Percentiles rank a stretch among this genome's conserved stretches.
Conservation (phyloP, 2,888 invertebrate species). For the Tortricodes alternella region DNA sequence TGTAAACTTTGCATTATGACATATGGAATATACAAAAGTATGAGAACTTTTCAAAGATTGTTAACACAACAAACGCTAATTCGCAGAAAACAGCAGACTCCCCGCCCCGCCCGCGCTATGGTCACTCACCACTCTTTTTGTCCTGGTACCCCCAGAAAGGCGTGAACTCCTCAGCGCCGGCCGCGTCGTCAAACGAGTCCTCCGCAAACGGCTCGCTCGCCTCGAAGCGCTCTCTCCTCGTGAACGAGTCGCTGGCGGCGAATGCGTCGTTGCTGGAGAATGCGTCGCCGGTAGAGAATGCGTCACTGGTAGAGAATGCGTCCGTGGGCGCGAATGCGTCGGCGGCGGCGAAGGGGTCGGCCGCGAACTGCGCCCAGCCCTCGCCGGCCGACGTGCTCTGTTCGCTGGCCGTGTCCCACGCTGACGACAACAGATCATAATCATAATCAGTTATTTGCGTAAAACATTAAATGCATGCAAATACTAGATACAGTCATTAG, state of each 20-base stretch:
- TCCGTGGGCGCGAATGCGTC: conserved; percentile 36
- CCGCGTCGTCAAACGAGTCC: conserved; percentile 19
- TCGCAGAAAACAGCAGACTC: too few relatives aligned
- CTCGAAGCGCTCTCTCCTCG: conserved; percentile 32
- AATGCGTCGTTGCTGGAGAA: conserved; percentile 4
- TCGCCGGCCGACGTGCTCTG: conserved; percentile 36
- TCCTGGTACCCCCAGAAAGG: conserved; percentile 47
- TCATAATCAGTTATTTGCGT: too few relatives aligned
- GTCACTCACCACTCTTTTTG: conserved; percentile 3
- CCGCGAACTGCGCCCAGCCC: conserved; percentile 66
- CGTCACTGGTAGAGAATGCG: conserved; percentile 29
- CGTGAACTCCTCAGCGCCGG: conserved; percentile 36
- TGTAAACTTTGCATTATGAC: too few relatives aligned
- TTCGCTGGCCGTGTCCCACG: conserved; percentile 47
- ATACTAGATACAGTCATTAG: too few relatives aligned
- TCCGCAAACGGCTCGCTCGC: conserved; percentile 18
- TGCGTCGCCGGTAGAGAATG: neutral
- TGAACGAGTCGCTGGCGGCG: neutral
- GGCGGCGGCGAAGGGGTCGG: conserved; percentile 32
- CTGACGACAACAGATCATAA: too few relatives aligned
- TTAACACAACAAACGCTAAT: too few relatives aligned
- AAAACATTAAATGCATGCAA: too few relatives aligned
- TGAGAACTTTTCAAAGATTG: too few relatives aligned
- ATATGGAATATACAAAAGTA: too few relatives aligned
- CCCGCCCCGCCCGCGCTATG: too few relatives aligned